Percentiles rank a stretch among this genome's conserved stretches.
These are phyloP conservation scores for western clawed frog (Xenopus tropicalis) DNA, from an alignment of 2,113 vertebrate species.

Conservation along the genomic window UCB_Xtro_10.0 CM004444.2:51085001-51085500, in stretches of 20 bases:
- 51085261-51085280: slow-evolving; percentile 24
- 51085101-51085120: slow-evolving; percentile 8
- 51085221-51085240: slow-evolving; percentile 19
- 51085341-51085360: slow-evolving; percentile 14
- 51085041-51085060: neutral
- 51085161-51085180: slow-evolving; percentile 19
- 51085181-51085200: slow-evolving; percentile 25
- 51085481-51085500: no score
- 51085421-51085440: slow-evolving; percentile 2
- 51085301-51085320: slow-evolving; percentile 6
- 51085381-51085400: slow-evolving; percentile 15
- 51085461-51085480: no score
- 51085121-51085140: slow-evolving; percentile 8
- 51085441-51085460: neutral
- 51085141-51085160: slow-evolving; percentile 28
- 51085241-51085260: slow-evolving; percentile 6
- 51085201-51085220: slow-evolving; percentile 23
- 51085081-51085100: neutral
- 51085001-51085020: neutral
- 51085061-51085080: neutral
- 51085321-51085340: slow-evolving; percentile 3
- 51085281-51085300: slow-evolving; percentile 19
- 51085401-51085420: slow-evolving; percentile 15
- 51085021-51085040: neutral
- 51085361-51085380: neutral